Evolutionary conservation across 2,888 invertebrate species (phyloP), one percentile per base, ranked within the genome.

Genomic region (Byasa hedistus): DNA sequence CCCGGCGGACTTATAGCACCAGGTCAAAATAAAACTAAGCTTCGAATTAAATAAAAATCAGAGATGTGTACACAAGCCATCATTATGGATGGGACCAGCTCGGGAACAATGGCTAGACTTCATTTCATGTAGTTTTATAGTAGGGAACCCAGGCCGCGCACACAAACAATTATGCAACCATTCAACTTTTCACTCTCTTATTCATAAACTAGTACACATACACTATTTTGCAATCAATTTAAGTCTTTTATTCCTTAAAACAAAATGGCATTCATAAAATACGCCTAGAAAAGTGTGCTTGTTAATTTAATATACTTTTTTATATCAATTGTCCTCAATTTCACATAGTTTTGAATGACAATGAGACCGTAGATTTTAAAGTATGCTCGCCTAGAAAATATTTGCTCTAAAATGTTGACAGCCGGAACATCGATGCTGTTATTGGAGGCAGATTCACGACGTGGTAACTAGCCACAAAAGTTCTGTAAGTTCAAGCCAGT

Each of bases 11-110:
- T 22, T 55, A 4, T 36, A 22, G 36, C 1, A 55, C 32, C 27
- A 56, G n/a, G 22, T 27, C 23, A n/a, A 27, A 24, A 1, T 69
- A 68, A 68, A 52, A 39, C n/a, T 12, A 21, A 21, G 8, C 4
- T 19, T 24, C 8, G 1, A 56, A 22, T 4, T 39, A 72, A 70
- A 70, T n/a, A n/a, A 52, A 52, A 63, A 69, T 68, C 71, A 72
- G 79, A 80, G 79, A 76, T 81, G 87, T 85, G 81, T 76, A 76
- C 86, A 83, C 88, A 87, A 87, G 89, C 87, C 89, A 87, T 89
- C 89, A 91, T 91, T 91, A 90, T 89, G 91, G 92, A 91, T 91
- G 90, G 92, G 92, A 92, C 92, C 92, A 92, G 86, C 84, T 84
- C 81, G 92, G 91, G 92, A 92, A 91, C 92, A 91, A 92, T 87